A percentile compares a stretch with the other conserved stretches of the same genome.
phyloP scores from a whole-genome alignment of 2,113 vertebrate species.

The Bos taurus region ARS-UCD2.0 NC_037351.1:6446001-6446500 shows the following conservation, averaged over 20 bases:
- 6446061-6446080: conserved; percentile 10
- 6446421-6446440: conserved; percentile 80
- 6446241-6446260: conserved; percentile 64
- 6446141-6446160: conserved; percentile 37
- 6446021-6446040: conserved; percentile 34
- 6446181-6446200: conserved; percentile 63
- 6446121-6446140: conserved; percentile 1
- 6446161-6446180: conserved; percentile 47
- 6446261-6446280: conserved; percentile 54
- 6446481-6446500: conserved; percentile 93
- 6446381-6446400: conserved; percentile 71
- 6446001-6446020: neutral
- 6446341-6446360: conserved; percentile 71
- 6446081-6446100: neutral
- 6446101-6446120: neutral
- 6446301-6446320: conserved; percentile 64
- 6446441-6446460: conserved; percentile 77
- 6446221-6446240: conserved; percentile 73
- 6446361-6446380: conserved; percentile 73
- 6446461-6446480: conserved; percentile 83
- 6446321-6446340: conserved; percentile 70
- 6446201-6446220: conserved; percentile 71
- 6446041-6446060: neutral
- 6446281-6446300: conserved; percentile 65
- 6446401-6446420: conserved; percentile 84